Base-by-base conservation (phyloP, 2,797 vertebrate genomes). In the Anas flavirostris region DNA sequence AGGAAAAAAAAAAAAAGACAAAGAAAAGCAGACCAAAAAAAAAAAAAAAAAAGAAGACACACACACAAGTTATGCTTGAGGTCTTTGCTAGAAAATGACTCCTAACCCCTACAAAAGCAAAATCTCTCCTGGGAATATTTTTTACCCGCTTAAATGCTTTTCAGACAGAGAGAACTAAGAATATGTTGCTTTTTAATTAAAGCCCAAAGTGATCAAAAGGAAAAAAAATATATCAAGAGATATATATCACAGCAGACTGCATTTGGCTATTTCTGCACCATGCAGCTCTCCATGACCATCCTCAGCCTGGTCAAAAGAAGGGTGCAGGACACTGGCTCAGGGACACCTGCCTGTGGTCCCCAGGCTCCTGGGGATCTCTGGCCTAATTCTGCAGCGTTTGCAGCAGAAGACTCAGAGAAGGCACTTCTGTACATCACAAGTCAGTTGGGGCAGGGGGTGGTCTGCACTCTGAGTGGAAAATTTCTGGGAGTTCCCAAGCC, bases 221-320 rank as follows among this genome's bases (percentile, higher is more conserved):
- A 80, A 64, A 66, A 66, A 9, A 52, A 9, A 48, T 6, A 44
- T 56, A 63, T 19, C 17, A 52, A 28, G 4, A 26, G 73, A 39
- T 2, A 44, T 33, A 13, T 25, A 23, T 1, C n/a, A n/a, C 26
- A 64, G 26, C 6, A 59, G 46, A 2, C 26, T 76, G 43, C 0
- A 0, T 10, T 2, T 17, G 31, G 21, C 8, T 73, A 21, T 25
- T 69, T n/a, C 29, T 29, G 64, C 41, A 28, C 41, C 31, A 19
- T 39, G 29, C 29, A 50, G 25, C 82, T 73, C 44, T 60, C 44
- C 35, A 41, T 44, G 59, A 63, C 53, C 35, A 31, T 62, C 63
- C 43, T 75, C 16, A 29, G 39, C 28, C 43, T 44, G 74, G 22
- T 44, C 28, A 22, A 79, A 63, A 43, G 43, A 18, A 8, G 3